These are phyloP conservation scores for Cephus cinctus DNA, from an alignment of 1,140 invertebrate genomes.

Conservation along the genomic window DNA sequence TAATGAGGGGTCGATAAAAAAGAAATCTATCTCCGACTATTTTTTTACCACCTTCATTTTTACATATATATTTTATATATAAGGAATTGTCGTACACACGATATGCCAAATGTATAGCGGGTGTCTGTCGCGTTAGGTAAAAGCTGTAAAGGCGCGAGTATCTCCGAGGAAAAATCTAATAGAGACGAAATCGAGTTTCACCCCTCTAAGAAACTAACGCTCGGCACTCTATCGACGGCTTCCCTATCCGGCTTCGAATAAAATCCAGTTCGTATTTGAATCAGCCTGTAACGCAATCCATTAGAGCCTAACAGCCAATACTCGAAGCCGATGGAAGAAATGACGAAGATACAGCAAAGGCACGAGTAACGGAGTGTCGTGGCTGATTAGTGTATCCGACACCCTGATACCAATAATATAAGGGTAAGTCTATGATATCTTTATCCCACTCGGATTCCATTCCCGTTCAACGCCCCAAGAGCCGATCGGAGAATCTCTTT, in stretches of 20 bases:
- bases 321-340: slow-evolving; percentile 23
- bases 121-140: too few relatives aligned
- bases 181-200: slow-evolving; percentile 49
- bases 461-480: background rate
- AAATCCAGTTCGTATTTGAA: slow-evolving; percentile 56
- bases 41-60: too few relatives aligned
- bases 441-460: background rate
- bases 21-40: too few relatives aligned
- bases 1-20: too few relatives aligned
- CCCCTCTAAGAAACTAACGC: slow-evolving; percentile 43
- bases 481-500: slow-evolving; percentile 18
- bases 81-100: too few relatives aligned
- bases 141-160: background rate
- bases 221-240: slow-evolving; percentile 3
- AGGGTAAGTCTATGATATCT: too few relatives aligned
- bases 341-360: slow-evolving; percentile 17
- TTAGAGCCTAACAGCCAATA: slow-evolving; percentile 55
- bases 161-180: slow-evolving; percentile 49
- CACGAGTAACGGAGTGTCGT: slow-evolving; percentile 21
- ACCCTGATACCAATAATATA: slow-evolving; percentile 8
- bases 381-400: slow-evolving; percentile 33
- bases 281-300: slow-evolving; percentile 54
- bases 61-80: too few relatives aligned
- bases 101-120: too few relatives aligned
- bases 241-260: slow-evolving; percentile 27